phyloP scores from a whole-genome alignment of 2,888 invertebrate genomes.

The Chrysodeixis includens region DNA sequence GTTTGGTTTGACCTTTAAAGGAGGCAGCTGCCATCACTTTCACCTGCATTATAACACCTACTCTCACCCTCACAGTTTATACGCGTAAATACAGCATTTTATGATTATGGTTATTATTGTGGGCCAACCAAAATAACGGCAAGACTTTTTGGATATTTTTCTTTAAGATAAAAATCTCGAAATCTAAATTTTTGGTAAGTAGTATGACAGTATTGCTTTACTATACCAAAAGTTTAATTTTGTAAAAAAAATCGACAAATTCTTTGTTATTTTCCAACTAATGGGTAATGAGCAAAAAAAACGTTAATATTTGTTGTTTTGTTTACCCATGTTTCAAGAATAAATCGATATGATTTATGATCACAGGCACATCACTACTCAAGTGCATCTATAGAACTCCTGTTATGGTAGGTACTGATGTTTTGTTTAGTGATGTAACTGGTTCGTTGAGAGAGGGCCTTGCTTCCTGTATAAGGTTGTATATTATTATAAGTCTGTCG shows the following conservation, averaged over 20 bases:
- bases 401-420: neutral
- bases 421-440: slow-evolving; percentile 45
- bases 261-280: too few relatives aligned
- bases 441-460: slow-evolving; percentile 7
- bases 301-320: too few relatives aligned
- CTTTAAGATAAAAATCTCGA: too few relatives aligned
- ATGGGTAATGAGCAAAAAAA: too few relatives aligned
- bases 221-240: too few relatives aligned
- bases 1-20: neutral
- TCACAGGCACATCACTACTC: slow-evolving; percentile 30
- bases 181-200: too few relatives aligned
- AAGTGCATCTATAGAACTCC: slow-evolving; percentile 18
- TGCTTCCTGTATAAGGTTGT: neutral
- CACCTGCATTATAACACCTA: neutral
- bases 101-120: neutral
- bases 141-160: too few relatives aligned
- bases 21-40: neutral
- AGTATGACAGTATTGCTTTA: too few relatives aligned
- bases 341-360: slow-evolving; percentile 15
- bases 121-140: too few relatives aligned
- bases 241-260: too few relatives aligned
- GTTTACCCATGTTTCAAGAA: too few relatives aligned
- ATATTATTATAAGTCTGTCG: neutral
- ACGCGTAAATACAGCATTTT: slow-evolving; percentile 5
- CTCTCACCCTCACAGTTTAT: neutral